Conservation (phyloP, 1,140 invertebrate genomes). For the Marisa cornuarietis region DNA sequence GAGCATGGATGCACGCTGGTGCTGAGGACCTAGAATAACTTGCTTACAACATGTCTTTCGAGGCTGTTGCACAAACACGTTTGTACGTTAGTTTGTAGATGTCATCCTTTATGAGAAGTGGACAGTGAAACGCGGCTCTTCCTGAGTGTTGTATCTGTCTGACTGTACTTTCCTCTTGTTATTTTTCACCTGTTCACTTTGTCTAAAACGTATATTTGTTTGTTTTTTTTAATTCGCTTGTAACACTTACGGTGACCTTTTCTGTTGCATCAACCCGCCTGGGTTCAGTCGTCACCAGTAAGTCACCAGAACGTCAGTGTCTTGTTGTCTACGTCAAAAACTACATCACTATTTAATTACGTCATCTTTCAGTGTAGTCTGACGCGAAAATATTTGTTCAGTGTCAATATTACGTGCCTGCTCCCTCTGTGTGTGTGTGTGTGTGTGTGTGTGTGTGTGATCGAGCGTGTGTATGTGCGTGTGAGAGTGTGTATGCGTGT, state of each 20-base stretch:
- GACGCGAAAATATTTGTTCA: neutral
- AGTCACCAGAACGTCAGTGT: conserved; percentile 14
- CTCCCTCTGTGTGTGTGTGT: neutral
- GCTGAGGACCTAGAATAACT: no score
- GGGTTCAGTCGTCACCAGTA: conserved; percentile 24
- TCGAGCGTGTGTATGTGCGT: no score
- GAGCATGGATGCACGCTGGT: no score
- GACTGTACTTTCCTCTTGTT: no score
- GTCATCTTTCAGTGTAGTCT: neutral
- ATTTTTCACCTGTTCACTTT: neutral
- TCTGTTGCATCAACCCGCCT: conserved; percentile 18
- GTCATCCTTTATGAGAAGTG: no score
- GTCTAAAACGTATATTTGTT: neutral
- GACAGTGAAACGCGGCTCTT: no score
- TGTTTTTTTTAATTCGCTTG: neutral
- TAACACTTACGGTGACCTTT: conserved; percentile 12
- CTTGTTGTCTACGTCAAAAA: conserved; percentile 1
- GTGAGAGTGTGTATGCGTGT: neutral
- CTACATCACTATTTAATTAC: neutral
- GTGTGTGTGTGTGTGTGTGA: conserved; percentile 5
- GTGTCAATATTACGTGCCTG: neutral
- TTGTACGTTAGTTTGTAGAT: no score
- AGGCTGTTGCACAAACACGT: no score
- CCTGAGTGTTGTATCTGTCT: no score
- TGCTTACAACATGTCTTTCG: no score